Evolutionary conservation across 2,888 invertebrate genomes (phyloP).

Genomic region (Gerris lacustris): DNA sequence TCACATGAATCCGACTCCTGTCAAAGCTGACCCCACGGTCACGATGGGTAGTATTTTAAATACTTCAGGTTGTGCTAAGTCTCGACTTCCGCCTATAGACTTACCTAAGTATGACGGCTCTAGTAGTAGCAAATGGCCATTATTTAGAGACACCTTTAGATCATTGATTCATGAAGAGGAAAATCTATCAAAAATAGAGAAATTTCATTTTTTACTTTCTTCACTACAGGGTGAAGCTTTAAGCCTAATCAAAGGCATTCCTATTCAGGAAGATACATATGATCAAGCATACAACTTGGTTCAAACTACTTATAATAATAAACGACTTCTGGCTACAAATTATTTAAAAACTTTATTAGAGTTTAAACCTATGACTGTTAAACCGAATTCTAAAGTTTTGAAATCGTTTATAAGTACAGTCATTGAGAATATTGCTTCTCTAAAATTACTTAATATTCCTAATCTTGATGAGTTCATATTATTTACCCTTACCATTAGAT

Average conservation of each 20-base stretch:
- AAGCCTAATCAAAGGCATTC: not conserved
- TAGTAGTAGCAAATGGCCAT: not conserved
- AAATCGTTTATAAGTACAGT: not conserved
- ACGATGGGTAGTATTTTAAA: no score
- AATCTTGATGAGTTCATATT: constrained; percentile 11
- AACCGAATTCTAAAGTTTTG: not conserved
- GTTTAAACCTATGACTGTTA: not conserved
- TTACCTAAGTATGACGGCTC: not conserved
- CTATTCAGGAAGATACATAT: not conserved
- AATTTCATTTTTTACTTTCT: not conserved
- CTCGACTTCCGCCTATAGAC: not conserved
- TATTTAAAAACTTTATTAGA: not conserved
- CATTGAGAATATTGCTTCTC: not conserved
- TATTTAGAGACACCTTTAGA: not conserved
- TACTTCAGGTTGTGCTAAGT: not conserved
- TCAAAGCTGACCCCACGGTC: no score
- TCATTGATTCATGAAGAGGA: not conserved
- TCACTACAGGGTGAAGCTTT: not conserved
- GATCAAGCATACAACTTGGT: not conserved
- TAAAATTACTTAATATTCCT: not conserved
- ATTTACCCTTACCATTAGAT: constrained; percentile 14
- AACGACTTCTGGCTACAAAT: not conserved
- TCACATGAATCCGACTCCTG: not conserved
- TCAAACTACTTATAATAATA: not conserved
- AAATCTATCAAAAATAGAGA: not conserved